Base-by-base conservation (phyloP, 2,113 vertebrate genomes). In the Tylochromis polylepis region DNA sequence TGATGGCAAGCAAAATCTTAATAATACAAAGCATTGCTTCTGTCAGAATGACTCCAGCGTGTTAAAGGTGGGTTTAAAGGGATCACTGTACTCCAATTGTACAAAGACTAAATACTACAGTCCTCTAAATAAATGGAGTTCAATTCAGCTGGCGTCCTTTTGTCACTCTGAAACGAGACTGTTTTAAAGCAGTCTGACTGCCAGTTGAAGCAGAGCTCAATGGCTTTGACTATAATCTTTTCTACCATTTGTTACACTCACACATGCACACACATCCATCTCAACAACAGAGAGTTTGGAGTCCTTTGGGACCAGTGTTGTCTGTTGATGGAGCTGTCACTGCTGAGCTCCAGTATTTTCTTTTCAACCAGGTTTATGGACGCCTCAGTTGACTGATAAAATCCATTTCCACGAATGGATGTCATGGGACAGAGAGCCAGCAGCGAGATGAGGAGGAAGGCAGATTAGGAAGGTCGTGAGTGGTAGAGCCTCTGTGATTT, bases 281-380 rank as follows among this genome's bases (percentile, higher is more conserved):
- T 59, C 20, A 43, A 78, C 22, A 88, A 87, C 75, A 6, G 14
- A 62, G 51, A 60, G 58, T 79, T 85, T 86, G 3, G 10, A 62
- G 79, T 89, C 83, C 38, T 88, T 75, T 51, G 86, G 82, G 79
- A 91, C 59, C 60, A 56, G 77, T 83, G 88, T 77, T 85, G 62
- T 89, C 78, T 90, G 86, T 91, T 85, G 87, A 87, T 85, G 83
- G 91, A 84, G 85, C 93, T 83, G 87, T 93, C 92, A 38, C 84
- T 22, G 20, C 88, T 5, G 12, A 29, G 67, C 86, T 43, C 88
- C 59, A 18, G 1, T 83, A 59, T 84, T 51, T 9, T 83, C 87
- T 75, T 65, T 93, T 90, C 84, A 87, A 55, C 46, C 88, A 86
- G 82, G 84, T 93, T 90, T 79, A 83, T 53, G 86, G 87, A 89